Conservation (phyloP, 2,888 invertebrate species). For the Deilephila porcellus region DNA sequence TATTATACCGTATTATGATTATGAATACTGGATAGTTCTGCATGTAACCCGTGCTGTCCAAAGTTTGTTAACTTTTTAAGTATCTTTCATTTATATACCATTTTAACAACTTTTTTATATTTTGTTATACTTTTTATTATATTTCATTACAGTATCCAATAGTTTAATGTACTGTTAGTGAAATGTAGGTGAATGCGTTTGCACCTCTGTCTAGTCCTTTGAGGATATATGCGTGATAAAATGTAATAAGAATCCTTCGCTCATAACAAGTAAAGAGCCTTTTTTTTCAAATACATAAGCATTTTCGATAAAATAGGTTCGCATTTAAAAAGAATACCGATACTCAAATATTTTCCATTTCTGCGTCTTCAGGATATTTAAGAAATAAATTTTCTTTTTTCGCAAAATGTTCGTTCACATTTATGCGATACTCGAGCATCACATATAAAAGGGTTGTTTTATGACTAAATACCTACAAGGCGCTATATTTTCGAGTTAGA, state of each 20-base stretch:
- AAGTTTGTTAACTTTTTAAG: no score
- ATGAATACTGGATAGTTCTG: no score
- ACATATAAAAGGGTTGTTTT: not conserved
- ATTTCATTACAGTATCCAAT: not conserved
- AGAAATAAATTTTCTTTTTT: not conserved
- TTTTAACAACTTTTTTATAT: no score
- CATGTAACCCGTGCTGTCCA: no score
- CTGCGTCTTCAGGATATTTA: not conserved
- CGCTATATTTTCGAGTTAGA: not conserved
- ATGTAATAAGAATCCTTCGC: not conserved
- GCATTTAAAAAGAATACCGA: not conserved
- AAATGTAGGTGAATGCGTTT: not conserved
- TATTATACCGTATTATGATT: no score
- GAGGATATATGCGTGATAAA: constrained; percentile 2
- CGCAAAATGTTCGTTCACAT: not conserved
- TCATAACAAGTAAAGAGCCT: not conserved
- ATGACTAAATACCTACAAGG: not conserved
- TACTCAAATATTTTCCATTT: not conserved
- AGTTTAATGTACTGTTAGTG: not conserved
- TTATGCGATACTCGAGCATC: not conserved
- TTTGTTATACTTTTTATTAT: no score
- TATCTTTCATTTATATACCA: no score
- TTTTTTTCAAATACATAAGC: not conserved
- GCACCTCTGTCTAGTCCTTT: not conserved
- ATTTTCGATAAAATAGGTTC: not conserved